phyloP scores from a whole-genome alignment of 1,140 invertebrate species.

The Agrilus planipennis region DNA sequence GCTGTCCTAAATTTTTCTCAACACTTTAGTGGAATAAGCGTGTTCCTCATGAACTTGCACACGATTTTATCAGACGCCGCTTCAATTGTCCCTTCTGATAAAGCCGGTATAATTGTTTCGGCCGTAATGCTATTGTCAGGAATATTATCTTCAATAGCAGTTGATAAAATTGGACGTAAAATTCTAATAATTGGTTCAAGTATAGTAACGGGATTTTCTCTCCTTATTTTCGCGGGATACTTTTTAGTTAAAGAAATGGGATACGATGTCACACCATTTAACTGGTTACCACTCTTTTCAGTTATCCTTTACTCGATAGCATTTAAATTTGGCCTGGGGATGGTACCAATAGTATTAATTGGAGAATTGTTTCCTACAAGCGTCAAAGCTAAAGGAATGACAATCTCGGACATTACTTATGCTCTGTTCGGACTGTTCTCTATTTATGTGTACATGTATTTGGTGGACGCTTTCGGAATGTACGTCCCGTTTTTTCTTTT shows the following conservation, averaged over 20 bases:
- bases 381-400: constrained; percentile 39
- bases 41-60: constrained; percentile 61
- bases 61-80: constrained; percentile 54
- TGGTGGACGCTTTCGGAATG: constrained; percentile 37
- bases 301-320: constrained; percentile 25
- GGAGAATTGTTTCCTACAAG: constrained; percentile 51
- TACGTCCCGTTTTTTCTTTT: constrained; percentile 57
- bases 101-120: constrained; percentile 47
- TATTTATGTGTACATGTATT: constrained; percentile 47
- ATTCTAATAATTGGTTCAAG: constrained; percentile 52
- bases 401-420: constrained; percentile 10
- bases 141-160: constrained; percentile 47
- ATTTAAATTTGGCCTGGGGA: constrained; percentile 28
- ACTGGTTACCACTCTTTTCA: constrained; percentile 26
- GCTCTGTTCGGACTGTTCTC: constrained; percentile 34
- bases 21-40: constrained; percentile 64
- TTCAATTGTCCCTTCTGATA: constrained; percentile 28
- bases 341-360: constrained; percentile 61
- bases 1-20: constrained; percentile 57
- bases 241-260: constrained; percentile 42
- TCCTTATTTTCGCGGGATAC: constrained; percentile 46
- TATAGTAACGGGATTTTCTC: constrained; percentile 39
- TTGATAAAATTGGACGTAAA: constrained; percentile 59
- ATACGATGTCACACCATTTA: constrained; percentile 10
- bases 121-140: constrained; percentile 52